phyloP scores from a whole-genome alignment of 2,113 vertebrate genomes.

The human (Homo sapiens) region GRCh38 chr1:93099001-93099500 shows the following conservation, averaged over 20 bases:
- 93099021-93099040: neutral
- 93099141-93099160: neutral
- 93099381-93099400: conserved; percentile 4
- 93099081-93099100: neutral
- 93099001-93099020: neutral
- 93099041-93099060: neutral
- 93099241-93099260: neutral
- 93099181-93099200: neutral
- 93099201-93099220: neutral
- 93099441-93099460: neutral
- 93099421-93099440: neutral
- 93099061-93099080: neutral
- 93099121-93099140: neutral
- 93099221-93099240: neutral
- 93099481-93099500: neutral
- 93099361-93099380: neutral
- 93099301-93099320: neutral
- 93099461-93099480: neutral
- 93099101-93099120: neutral
- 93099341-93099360: neutral
- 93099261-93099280: neutral
- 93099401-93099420: neutral
- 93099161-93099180: neutral
- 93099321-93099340: neutral
- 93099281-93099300: neutral